Evolutionary conservation across 2,888 invertebrate species (phyloP), one percentile per base, ranked within the genome.

Genomic region (Ophraella communa): DNA sequence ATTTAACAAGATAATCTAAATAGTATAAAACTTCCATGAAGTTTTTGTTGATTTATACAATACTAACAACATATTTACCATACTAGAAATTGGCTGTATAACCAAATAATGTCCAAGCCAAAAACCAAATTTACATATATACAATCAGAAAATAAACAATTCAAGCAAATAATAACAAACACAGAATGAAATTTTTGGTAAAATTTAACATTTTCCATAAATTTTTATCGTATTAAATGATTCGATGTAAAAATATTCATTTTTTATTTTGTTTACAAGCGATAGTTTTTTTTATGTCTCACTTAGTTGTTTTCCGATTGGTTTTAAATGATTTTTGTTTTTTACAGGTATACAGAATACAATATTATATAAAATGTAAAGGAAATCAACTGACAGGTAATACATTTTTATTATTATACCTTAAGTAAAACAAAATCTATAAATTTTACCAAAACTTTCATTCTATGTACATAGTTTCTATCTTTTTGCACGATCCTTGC

Each of bases 391-490:
- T 47, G 20, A 17, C 47, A 57, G 57, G 57, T 57, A 57, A 57
- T 21, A 27, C 44, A 42, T 23, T 55, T 55, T 20, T 45, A 35
- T 42, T 45, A 45, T 20, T 39, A 39, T 14, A 55, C 24, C 24
- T 42, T 42, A 14, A 55, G 21, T 30, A 17, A 8, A 53, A 20
- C 35, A 53, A 45, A 18, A 27, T 35, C n/a, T n/a, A n/a, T n/a
- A n/a, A n/a, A 11, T 53, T 42, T 56, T 57, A 57, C 57, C 57
- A 57, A 57, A 57, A 57, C 45, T 47, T 57, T 57, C 57, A 57
- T 57, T 57, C 57, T 57, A 57, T 20, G 8, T 33, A 17, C 10
- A 27, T n/a, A n/a, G n/a, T n/a, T n/a, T n/a, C n/a, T n/a, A n/a
- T n/a, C n/a, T n/a, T n/a, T n/a, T n/a, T n/a, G n/a, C n/a, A n/a